A percentile compares a stretch with the other conserved stretches of the same genome.
phyloP scores from a whole-genome alignment of 2,797 vertebrate genomes.

The Peromyscus nudipes region DNA sequence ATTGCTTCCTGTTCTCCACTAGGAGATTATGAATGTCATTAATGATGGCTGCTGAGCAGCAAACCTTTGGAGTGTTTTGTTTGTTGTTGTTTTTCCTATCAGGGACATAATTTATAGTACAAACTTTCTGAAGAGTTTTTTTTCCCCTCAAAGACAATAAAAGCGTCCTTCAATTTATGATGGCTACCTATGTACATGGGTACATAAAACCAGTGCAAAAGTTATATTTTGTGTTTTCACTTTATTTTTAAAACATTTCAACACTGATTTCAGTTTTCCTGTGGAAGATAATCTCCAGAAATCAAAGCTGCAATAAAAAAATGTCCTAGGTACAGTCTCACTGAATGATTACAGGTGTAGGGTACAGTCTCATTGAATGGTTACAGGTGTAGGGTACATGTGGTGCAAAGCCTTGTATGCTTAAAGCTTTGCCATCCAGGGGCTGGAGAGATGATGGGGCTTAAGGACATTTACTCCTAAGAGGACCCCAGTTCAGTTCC shows the following conservation, averaged over 20 bases:
- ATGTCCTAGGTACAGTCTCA: conserved; percentile 87
- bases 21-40: neutral
- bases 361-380: too few relatives aligned
- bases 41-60: neutral
- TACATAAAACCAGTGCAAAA: conserved; percentile 56
- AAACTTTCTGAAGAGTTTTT: neutral
- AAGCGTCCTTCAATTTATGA: neutral
- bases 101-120: neutral
- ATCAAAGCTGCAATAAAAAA: conserved; percentile 83
- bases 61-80: neutral
- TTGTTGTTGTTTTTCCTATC: neutral
- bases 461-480: neutral
- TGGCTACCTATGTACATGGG: neutral
- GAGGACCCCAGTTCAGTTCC: neutral
- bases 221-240: conserved; percentile 21
- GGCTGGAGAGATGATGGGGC: neutral
- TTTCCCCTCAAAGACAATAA: neutral
- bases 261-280: conserved; percentile 22
- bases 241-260: neutral
- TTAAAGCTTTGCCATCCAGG: neutral
- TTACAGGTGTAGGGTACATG: too few relatives aligned
- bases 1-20: neutral
- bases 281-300: conserved; percentile 37
- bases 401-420: neutral
- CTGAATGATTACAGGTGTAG: conserved; percentile 89